Base-by-base conservation (phyloP, 2,113 vertebrate genomes). In the Alosa alosa region DNA sequence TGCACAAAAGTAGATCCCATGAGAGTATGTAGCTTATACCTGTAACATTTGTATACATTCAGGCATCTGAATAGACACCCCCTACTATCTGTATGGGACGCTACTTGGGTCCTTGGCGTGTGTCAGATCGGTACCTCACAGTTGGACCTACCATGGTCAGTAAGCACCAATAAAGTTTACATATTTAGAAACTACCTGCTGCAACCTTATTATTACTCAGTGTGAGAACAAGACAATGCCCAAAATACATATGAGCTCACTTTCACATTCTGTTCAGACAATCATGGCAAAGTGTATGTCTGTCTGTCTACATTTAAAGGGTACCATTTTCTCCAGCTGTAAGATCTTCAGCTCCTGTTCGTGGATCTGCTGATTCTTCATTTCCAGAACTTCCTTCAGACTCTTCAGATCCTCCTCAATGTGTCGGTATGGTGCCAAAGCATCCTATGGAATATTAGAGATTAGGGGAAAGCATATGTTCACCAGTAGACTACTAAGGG, bases 331-430 rank as follows among this genome's bases (percentile, higher is more conserved):
- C 90, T 99, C 97, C 90, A 99, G 92, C 82, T 99, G 97, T 15
- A 97, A 92, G n/a, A 99, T 99, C 92, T 96, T 97, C 89, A 97
- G 95, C 82, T 99, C 97, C 91, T 99, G 98, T 78, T 97, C 93
- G 88, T 98, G 98, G 89, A 99, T 99, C 88, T 98, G 97, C 86
- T 97, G 96, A 89, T 98, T 99, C 93, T 99, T 99, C 97, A 99
- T 98, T 92, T 99, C 97, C 85, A 99, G 90, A 82, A 99, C 96
- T 45, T 99, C 97, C 90, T 97, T 98, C 82, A 99, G 95, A 87
- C 98, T 99, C 90, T 96, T 96, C 92, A 99, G 92, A 84, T 99
- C 98, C 91, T 99, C 96, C 90, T 99, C 97, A 47, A 99, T 95
- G 92, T 99, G 97, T 93, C 97, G 96, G 86, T 99, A 99, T 0